Percentiles rank a stretch among this genome's conserved stretches.
phyloP scores from a whole-genome alignment of 2,797 vertebrate genomes.

The Melanogrammus aeglefinus region DNA sequence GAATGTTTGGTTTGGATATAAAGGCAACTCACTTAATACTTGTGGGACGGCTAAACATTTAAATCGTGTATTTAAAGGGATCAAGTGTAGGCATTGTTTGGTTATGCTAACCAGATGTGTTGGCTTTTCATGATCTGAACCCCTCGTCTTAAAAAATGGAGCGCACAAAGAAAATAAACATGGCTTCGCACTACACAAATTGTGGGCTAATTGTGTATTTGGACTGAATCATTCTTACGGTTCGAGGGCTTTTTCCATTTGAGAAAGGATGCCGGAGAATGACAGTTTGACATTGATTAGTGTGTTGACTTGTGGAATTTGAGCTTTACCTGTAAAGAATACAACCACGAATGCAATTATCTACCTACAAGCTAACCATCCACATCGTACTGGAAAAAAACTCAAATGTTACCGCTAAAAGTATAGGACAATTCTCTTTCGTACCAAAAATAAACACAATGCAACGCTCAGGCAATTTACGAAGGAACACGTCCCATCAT shows the following conservation, averaged over 20 bases:
- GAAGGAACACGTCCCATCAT: background rate
- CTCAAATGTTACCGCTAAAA: slow-evolving; percentile 41
- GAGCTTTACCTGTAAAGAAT: slow-evolving; percentile 73
- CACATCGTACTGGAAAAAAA: slow-evolving; percentile 15
- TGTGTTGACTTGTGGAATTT: slow-evolving; percentile 70
- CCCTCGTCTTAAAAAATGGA: slow-evolving; percentile 61
- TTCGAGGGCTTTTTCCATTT: slow-evolving; percentile 71
- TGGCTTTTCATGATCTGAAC: slow-evolving; percentile 72
- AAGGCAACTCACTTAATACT: slow-evolving; percentile 73
- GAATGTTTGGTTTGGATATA: slow-evolving; percentile 72
- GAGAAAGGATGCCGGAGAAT: slow-evolving; percentile 53
- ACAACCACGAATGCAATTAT: slow-evolving; percentile 63
- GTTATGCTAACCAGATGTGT: slow-evolving; percentile 82
- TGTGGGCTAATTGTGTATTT: slow-evolving; percentile 79
- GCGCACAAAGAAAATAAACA: slow-evolving; percentile 76
- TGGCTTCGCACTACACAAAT: slow-evolving; percentile 72
- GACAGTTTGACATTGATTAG: slow-evolving; percentile 76
- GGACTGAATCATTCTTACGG: slow-evolving; percentile 67
- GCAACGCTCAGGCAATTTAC: background rate
- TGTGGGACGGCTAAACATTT: slow-evolving; percentile 75
- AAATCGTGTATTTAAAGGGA: slow-evolving; percentile 75
- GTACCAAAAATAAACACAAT: background rate
- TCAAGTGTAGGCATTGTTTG: slow-evolving; percentile 78
- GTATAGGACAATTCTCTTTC: slow-evolving; percentile 18
- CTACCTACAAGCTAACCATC: slow-evolving; percentile 51